Percentiles rank a stretch among this genome's conserved stretches.
phyloP scores from a whole-genome alignment of 1,140 invertebrate species.

The Saccostrea cuccullata region DNA sequence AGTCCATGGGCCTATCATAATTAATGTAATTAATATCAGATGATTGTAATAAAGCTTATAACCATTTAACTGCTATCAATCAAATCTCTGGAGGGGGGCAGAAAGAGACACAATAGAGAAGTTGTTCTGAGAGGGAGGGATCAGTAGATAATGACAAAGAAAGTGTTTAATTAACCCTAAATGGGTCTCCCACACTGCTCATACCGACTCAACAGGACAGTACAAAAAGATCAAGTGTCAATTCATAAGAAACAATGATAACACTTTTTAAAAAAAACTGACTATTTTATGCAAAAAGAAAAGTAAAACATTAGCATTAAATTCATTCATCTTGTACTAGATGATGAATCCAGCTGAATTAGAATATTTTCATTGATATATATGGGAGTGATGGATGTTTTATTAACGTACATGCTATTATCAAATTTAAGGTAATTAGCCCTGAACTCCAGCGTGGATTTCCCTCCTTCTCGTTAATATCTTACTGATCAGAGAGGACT shows the following conservation, averaged over 20 bases:
- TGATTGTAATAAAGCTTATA: background rate
- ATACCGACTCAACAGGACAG: background rate
- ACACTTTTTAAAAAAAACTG: background rate
- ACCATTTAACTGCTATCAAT: slow-evolving; percentile 23
- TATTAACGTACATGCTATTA: slow-evolving; percentile 19
- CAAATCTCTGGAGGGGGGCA: slow-evolving; percentile 26
- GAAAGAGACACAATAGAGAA: background rate
- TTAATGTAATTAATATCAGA: background rate
- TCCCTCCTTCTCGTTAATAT: background rate
- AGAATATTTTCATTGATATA: slow-evolving; percentile 17
- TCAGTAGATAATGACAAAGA: background rate
- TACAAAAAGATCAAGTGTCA: background rate
- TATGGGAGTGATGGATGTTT: background rate
- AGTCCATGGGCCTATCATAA: background rate
- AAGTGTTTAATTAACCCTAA: slow-evolving; percentile 4
- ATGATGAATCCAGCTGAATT: slow-evolving; percentile 9
- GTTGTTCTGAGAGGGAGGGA: background rate
- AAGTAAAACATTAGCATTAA: background rate
- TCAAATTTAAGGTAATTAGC: slow-evolving; percentile 29
- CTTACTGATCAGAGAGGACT: background rate
- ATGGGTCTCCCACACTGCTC: background rate
- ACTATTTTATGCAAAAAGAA: background rate
- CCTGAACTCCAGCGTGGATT: background rate
- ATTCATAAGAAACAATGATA: background rate
- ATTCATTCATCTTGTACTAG: background rate